A percentile compares a stretch with the other conserved stretches of the same genome.
phyloP scores from a whole-genome alignment of 2,113 vertebrate genomes.

The Anguilla japonica region DNA sequence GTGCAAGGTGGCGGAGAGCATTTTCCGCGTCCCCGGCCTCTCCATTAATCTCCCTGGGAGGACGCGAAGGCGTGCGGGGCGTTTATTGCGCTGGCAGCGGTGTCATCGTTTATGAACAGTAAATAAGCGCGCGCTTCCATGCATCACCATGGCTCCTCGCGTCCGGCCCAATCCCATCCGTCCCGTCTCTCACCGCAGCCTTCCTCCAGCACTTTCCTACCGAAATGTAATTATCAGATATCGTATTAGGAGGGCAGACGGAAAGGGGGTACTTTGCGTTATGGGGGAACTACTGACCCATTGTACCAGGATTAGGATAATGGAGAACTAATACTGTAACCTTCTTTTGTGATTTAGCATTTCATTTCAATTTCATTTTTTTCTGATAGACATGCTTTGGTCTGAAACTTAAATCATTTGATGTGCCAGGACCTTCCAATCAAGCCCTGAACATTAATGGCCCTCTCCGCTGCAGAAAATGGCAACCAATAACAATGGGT shows the following conservation, averaged over 20 bases:
- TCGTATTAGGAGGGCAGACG: neutral
- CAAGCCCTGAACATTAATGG: neutral
- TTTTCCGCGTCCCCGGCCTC: neutral
- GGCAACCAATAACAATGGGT: neutral
- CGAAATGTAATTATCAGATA: neutral
- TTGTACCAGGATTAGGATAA: neutral
- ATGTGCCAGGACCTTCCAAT: neutral
- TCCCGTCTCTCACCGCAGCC: neutral
- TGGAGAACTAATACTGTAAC: neutral
- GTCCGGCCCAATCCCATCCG: neutral
- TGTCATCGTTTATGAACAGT: neutral
- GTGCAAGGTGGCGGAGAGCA: neutral
- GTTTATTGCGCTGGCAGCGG: neutral
- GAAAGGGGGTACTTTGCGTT: neutral
- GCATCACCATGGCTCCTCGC: neutral
- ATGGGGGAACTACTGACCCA: neutral
- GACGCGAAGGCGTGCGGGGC: neutral
- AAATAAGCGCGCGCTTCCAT: neutral
- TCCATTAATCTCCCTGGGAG: neutral
- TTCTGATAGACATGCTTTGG: neutral
- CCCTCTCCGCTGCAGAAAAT: neutral
- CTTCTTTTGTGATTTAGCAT: neutral
- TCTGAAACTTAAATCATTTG: neutral
- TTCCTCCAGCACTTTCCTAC: neutral
- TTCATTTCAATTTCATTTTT: neutral